phyloP scores from a whole-genome alignment of 2,113 vertebrate species.

The Rhabdornis inornatus region DNA sequence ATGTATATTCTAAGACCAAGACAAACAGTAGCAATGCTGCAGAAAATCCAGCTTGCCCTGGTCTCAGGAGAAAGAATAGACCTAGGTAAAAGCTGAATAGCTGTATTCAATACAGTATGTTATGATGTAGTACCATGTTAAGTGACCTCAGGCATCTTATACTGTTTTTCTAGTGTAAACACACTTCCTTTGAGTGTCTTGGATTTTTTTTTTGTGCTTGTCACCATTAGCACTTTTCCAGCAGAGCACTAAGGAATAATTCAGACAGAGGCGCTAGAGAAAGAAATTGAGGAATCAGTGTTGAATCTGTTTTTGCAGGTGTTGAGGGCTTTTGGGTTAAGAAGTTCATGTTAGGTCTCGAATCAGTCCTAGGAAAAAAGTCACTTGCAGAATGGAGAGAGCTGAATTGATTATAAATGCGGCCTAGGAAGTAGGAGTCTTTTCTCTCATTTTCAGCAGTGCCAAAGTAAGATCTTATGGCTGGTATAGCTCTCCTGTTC shows the following conservation, averaged over 20 bases:
- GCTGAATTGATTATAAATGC: background rate
- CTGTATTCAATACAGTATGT: background rate
- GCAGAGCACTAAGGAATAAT: background rate
- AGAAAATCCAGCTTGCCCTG: background rate
- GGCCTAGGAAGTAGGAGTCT: background rate
- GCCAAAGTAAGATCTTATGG: background rate
- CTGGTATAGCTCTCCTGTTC: background rate
- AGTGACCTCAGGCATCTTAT: background rate
- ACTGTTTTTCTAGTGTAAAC: background rate
- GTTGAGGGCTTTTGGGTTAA: background rate
- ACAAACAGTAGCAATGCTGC: background rate
- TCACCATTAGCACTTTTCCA: background rate
- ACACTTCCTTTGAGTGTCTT: background rate
- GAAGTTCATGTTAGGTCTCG: background rate
- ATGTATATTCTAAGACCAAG: background rate
- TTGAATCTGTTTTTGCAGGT: background rate
- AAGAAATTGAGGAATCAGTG: background rate
- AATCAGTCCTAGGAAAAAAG: background rate
- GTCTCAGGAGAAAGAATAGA: background rate
- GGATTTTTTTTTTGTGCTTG: background rate
- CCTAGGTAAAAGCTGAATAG: background rate
- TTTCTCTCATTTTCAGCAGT: background rate
- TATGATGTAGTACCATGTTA: rapidly evolving
- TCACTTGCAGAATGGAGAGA: background rate
- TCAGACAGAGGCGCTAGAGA: background rate